Evolutionary conservation across 2,113 vertebrate species (phyloP).

Genomic region (Odocoileus hemionus): DNA sequence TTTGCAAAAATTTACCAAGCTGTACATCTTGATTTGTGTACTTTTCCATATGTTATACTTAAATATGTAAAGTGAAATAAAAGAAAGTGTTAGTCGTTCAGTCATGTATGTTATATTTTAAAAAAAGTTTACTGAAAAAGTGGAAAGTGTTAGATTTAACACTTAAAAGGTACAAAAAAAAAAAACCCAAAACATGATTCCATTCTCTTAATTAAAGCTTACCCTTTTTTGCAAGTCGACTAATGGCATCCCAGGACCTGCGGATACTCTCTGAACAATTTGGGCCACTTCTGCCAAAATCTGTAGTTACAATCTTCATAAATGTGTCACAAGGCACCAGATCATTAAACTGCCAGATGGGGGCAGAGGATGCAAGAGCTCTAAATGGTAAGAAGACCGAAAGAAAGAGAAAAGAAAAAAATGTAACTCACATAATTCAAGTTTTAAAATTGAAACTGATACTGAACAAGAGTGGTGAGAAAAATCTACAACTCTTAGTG

Average conservation of each 20-base stretch:
- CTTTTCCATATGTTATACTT: background rate
- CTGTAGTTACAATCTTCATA: slow-evolving; percentile 88
- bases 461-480: slow-evolving; percentile 3
- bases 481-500: background rate
- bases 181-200: background rate
- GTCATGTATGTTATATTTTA: background rate
- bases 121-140: background rate
- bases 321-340: slow-evolving; percentile 90
- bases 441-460: slow-evolving; percentile 26
- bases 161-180: background rate
- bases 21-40: background rate
- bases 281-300: slow-evolving; percentile 85
- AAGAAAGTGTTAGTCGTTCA: background rate
- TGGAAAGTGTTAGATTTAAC: background rate
- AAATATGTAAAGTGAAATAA: background rate
- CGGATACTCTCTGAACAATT: slow-evolving; percentile 88
- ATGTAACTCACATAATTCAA: background rate
- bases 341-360: slow-evolving; percentile 93
- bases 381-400: slow-evolving; percentile 76
- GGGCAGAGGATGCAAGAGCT: slow-evolving; percentile 94
- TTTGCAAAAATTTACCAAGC: slow-evolving; percentile 7
- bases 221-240: slow-evolving; percentile 86
- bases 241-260: slow-evolving; percentile 90
- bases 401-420: background rate
- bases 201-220: slow-evolving; percentile 38